A percentile compares a stretch with the other conserved stretches of the same genome.
These are phyloP conservation scores for Myathropa florea DNA, from an alignment of 2,888 invertebrate genomes.

Conservation along the genomic window DNA sequence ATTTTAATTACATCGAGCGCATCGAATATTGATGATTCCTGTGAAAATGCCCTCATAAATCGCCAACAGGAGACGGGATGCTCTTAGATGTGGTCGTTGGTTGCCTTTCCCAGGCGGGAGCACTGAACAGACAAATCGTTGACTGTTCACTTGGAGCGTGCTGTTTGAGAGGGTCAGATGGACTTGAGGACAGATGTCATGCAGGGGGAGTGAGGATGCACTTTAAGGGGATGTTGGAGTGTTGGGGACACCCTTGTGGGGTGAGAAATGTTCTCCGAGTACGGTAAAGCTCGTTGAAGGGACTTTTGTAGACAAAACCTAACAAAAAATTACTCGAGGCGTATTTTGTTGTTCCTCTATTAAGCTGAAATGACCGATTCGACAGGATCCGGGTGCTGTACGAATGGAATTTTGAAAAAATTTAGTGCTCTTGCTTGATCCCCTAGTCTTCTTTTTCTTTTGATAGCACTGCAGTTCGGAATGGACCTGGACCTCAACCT, in stretches of 20 bases:
- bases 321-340: too few relatives aligned
- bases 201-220: background rate
- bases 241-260: background rate
- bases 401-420: too few relatives aligned
- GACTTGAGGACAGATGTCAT: background rate
- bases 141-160: background rate
- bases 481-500: too few relatives aligned
- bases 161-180: background rate
- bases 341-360: too few relatives aligned
- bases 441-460: too few relatives aligned
- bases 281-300: too few relatives aligned
- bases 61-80: background rate
- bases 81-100: background rate
- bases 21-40: conserved; percentile 64
- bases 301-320: too few relatives aligned
- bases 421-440: too few relatives aligned
- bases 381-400: too few relatives aligned
- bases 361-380: too few relatives aligned
- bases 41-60: conserved; percentile 21
- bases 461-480: too few relatives aligned
- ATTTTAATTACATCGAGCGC: conserved; percentile 68
- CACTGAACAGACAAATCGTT: background rate
- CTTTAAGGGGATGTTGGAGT: background rate
- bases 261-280: too few relatives aligned
- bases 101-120: background rate